phyloP scores from a whole-genome alignment of 2,888 invertebrate genomes.

The Ennomos quercinarius region DNA sequence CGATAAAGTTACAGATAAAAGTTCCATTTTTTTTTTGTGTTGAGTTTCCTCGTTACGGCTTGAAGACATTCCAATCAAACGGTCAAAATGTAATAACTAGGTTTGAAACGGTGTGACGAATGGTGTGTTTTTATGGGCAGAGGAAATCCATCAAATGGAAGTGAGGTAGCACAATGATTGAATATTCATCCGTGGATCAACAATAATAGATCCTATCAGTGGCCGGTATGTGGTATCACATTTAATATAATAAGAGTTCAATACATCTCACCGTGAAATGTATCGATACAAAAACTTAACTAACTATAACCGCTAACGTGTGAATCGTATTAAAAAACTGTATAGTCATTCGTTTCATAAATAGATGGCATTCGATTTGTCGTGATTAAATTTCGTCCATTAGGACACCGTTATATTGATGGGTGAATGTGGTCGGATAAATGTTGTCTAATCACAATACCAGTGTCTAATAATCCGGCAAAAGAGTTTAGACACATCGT shows the following conservation, averaged over 20 bases:
- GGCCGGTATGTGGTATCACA: constrained; percentile 81
- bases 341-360: constrained; percentile 84
- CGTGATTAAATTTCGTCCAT: constrained; percentile 84
- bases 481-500: constrained; percentile 63
- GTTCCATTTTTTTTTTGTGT: constrained; percentile 27
- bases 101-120: constrained; percentile 60
- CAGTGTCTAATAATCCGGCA: constrained; percentile 72
- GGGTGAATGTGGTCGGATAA: constrained; percentile 72
- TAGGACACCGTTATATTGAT: constrained; percentile 77
- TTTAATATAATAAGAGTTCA: constrained; percentile 84
- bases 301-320: constrained; percentile 84
- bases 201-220: constrained; percentile 83
- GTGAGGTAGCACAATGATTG: constrained; percentile 78
- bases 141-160: constrained; percentile 66
- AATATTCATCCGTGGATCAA: constrained; percentile 84
- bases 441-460: too few relatives aligned
- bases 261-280: constrained; percentile 85
- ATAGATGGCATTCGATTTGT: constrained; percentile 84
- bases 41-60: constrained; percentile 31
- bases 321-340: constrained; percentile 85
- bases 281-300: constrained; percentile 83
- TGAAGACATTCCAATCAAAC: constrained; percentile 44
- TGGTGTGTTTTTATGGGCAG: constrained; percentile 56
- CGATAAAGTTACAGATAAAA: constrained; percentile 40
- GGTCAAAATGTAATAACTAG: constrained; percentile 52